Evolutionary conservation across 1,140 invertebrate genomes (phyloP), one percentile per base, ranked within the genome.

Genomic region (Ips typographus): DNA sequence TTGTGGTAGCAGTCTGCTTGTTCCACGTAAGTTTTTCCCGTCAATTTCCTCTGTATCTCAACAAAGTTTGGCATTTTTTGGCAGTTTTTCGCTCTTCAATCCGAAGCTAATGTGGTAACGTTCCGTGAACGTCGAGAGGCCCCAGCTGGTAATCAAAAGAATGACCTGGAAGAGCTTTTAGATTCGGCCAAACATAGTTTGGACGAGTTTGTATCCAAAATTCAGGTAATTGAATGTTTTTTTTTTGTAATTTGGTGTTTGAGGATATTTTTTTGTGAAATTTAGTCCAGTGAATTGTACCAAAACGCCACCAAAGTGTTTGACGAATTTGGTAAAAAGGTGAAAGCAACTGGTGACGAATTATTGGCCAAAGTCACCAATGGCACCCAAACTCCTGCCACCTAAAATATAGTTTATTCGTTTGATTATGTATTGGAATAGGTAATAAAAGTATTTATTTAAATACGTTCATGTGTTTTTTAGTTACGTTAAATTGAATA

Each of bases 271-370:
- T 55, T 36, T 67, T 67, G 55, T 65, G 22, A 22, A 22, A 22
- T 22, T 22, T 22, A 75, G 73, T 63, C 55, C n/a, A 74, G 71
- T 65, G 71, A 75, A 42, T 40, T 75, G 4, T 64, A 73, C 6
- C 66, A 69, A 44, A 75, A 76, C 47, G 59, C 69, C 4, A 59
- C 60, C 2, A 53, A 66, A 49, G 49, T 51, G 3, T 58, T 76
- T 5, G 65, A 72, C 22, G 55, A 64, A n/a, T 71, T 76, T 43
- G 72, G 74, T 38, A 61, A 75, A 40, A 72, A 61, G 38, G 53
- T 76, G 4, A 70, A 76, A 47, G 40, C 65, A n/a, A 65, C 71
- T 55, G 68, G 74, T 2, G 53, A 74, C 63, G 71, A 74, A 53
- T 52, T 74, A 2, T 40, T 72, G 0, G 59, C 73, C 38, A 75